Percentiles rank a stretch among this genome's conserved stretches.
phyloP scores from a whole-genome alignment of 2,888 invertebrate genomes.

The Melitaea athalia region DNA sequence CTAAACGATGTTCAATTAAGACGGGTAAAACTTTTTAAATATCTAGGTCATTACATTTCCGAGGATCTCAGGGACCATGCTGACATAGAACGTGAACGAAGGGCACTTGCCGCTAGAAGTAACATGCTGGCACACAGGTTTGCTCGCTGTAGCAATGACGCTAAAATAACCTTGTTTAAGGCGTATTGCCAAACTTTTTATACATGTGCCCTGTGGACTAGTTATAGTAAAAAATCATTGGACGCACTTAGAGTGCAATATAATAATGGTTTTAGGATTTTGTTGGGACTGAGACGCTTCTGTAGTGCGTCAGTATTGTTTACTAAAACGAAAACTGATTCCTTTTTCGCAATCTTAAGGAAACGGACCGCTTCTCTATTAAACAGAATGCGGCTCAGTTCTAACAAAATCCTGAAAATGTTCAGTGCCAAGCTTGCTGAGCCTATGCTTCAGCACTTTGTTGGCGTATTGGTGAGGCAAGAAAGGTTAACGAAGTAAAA shows the following conservation, averaged over 20 bases:
- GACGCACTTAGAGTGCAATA: constrained; percentile 12
- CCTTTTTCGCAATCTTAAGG: background rate
- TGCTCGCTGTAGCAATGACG: background rate
- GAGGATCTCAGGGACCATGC: background rate
- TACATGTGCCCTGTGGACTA: constrained; percentile 5
- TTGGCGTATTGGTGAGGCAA: too few relatives aligned
- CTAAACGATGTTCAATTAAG: background rate
- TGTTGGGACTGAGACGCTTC: constrained; percentile 26
- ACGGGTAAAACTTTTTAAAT: background rate
- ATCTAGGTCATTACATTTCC: background rate
- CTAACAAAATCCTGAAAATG: background rate
- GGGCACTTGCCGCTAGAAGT: constrained; percentile 28
- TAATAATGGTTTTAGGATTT: constrained; percentile 28
- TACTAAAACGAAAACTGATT: constrained; percentile 3
- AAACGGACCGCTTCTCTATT: background rate
- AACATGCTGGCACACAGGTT: constrained; percentile 33
- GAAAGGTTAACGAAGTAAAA: too few relatives aligned
- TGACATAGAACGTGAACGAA: constrained; percentile 34
- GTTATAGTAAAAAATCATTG: too few relatives aligned
- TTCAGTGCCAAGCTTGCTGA: background rate
- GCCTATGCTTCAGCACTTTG: background rate
- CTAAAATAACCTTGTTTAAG: constrained; percentile 13
- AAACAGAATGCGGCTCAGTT: background rate
- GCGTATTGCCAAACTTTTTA: constrained; percentile 11
- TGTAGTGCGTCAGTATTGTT: constrained; percentile 31